Evolutionary conservation across 2,797 vertebrate species (phyloP).

Genomic region (Remorina albescens): DNA sequence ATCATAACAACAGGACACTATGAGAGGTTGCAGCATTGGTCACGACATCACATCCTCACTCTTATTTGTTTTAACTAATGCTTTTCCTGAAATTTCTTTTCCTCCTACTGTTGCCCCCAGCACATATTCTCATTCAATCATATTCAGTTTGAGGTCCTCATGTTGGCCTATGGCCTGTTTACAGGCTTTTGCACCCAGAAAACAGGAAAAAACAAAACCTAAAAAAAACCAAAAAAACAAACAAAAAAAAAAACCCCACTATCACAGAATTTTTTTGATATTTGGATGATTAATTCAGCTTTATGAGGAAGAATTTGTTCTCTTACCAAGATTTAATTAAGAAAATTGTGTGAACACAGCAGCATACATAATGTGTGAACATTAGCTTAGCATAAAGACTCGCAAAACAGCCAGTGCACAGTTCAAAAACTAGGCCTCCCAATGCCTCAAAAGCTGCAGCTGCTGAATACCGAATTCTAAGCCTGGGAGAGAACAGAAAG

Average conservation of each 20-base stretch:
- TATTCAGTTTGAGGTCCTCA: not conserved
- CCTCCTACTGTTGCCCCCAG: conserved; percentile 14
- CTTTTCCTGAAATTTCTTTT: not conserved
- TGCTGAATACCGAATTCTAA: not conserved
- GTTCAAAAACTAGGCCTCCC: not conserved
- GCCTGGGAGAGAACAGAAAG: not conserved
- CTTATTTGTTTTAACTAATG: conserved; percentile 12
- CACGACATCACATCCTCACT: conserved; percentile 1
- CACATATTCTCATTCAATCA: not conserved
- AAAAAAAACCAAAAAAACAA: too few species aligned
- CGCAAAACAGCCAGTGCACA: not conserved
- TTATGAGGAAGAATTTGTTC: not conserved
- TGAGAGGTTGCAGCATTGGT: conserved; percentile 29
- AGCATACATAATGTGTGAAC: not conserved
- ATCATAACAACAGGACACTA: conserved; percentile 8
- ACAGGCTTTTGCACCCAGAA: not conserved
- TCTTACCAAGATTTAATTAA: too few species aligned
- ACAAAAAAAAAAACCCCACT: too few species aligned
- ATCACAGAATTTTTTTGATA: not conserved
- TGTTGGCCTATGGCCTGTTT: not conserved
- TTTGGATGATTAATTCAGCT: not conserved
- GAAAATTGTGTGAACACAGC: too few species aligned
- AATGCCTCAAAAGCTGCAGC: not conserved
- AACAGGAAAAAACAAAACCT: not conserved
- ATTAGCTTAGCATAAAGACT: not conserved